phyloP scores from a whole-genome alignment of 1,140 invertebrate species.

The Asbolus verrucosus region DNA sequence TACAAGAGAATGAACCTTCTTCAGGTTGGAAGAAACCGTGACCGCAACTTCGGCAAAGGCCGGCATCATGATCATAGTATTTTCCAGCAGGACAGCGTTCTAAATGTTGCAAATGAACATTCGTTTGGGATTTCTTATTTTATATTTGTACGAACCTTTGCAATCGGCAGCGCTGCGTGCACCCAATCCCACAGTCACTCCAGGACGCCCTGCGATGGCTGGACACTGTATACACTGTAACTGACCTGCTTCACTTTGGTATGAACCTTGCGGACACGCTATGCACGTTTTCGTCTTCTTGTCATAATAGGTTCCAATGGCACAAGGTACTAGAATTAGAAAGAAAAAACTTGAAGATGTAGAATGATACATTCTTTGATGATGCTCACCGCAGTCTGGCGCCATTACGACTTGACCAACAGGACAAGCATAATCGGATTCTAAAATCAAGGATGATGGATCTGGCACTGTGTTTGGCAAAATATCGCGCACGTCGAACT shows the following conservation, averaged over 20 bases:
- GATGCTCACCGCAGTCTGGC: slow-evolving; percentile 90
- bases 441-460: slow-evolving; percentile 85
- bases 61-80: slow-evolving; percentile 88
- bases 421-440: slow-evolving; percentile 93
- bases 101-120: no score
- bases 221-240: slow-evolving; percentile 90
- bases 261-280: slow-evolving; percentile 89
- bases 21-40: slow-evolving; percentile 94
- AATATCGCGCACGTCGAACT: slow-evolving; percentile 93
- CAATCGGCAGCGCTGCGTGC: slow-evolving; percentile 90
- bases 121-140: no score
- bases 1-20: slow-evolving; percentile 91
- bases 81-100: slow-evolving; percentile 92
- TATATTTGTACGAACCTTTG: slow-evolving; percentile 85
- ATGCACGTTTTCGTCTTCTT: slow-evolving; percentile 80
- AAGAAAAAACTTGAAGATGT: no score
- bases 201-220: slow-evolving; percentile 84
- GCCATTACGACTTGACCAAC: slow-evolving; percentile 92
- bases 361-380: no score
- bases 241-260: slow-evolving; percentile 94
- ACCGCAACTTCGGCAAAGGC: slow-evolving; percentile 90
- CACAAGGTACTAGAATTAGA: no score
- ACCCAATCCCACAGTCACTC: slow-evolving; percentile 87
- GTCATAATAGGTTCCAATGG: slow-evolving; percentile 91
- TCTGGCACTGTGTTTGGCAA: slow-evolving; percentile 94